Conservation (phyloP, 2,113 vertebrate species). For the Columba livia region DNA sequence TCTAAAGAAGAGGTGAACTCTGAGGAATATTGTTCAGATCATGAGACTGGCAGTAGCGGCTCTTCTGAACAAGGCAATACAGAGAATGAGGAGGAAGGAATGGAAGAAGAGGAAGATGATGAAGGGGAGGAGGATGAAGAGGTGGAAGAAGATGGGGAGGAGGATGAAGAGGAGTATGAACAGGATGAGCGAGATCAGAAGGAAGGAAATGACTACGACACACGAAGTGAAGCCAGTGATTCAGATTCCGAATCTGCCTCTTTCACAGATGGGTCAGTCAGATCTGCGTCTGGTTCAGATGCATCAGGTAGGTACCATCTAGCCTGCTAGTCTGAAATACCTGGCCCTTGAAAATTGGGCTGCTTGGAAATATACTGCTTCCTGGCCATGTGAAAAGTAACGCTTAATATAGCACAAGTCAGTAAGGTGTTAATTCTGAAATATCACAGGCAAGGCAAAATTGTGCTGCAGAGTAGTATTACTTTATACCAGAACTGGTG, state of each 20-base stretch:
- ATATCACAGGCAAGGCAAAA: neutral
- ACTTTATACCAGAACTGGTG: neutral
- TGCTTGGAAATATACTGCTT: neutral
- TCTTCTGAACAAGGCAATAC: slow-evolving; percentile 88
- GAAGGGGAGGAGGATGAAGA: slow-evolving; percentile 82
- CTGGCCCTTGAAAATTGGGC: neutral
- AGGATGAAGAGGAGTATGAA: slow-evolving; percentile 85
- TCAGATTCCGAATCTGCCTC: slow-evolving; percentile 93
- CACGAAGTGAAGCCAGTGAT: slow-evolving; percentile 94
- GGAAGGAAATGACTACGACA: slow-evolving; percentile 92
- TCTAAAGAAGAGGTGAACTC: slow-evolving; percentile 88
- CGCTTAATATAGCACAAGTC: neutral
- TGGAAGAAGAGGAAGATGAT: slow-evolving; percentile 82
- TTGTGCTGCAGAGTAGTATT: neutral
- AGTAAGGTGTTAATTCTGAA: neutral
- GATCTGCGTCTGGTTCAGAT: slow-evolving; percentile 89
- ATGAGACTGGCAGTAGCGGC: slow-evolving; percentile 85
- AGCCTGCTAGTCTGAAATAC: neutral
- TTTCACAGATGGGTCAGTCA: slow-evolving; percentile 92
- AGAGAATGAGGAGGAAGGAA: slow-evolving; percentile 85
- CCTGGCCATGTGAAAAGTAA: neutral
- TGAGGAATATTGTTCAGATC: slow-evolving; percentile 90
- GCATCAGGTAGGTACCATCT: slow-evolving; percentile 83
- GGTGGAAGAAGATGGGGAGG: slow-evolving; percentile 80
- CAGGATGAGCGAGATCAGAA: slow-evolving; percentile 86